Evolutionary conservation across 2,888 invertebrate genomes (phyloP), one percentile per base, ranked within the genome.

Genomic region (Anaspis maculata): DNA sequence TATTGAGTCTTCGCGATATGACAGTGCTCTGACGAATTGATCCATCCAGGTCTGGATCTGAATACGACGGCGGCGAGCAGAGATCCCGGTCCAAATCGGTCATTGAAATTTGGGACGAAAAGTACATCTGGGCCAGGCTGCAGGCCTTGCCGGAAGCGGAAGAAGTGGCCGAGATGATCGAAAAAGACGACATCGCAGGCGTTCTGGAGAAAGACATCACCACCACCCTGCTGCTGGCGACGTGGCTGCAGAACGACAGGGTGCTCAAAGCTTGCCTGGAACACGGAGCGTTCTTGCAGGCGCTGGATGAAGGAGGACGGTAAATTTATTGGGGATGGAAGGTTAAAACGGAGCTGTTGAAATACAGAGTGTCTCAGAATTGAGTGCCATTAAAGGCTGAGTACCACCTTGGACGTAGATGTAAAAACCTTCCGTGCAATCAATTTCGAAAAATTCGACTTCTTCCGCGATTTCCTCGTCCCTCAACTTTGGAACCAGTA

Each of bases 231-330:
- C 57, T 82, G 9, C 67, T 79, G 55, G 70, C 78, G 2, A 69
- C 75, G 32, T 81, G 79, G 76, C 58, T 74, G 16, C 77, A 75
- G 3, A 70, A 74, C 32, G 62, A 65, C 25, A 64, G 69, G n/a
- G 51, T 77, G 16, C 57, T 79, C n/a, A 63, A 67, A 30, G 62
- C 59, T 41, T 56, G 80, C 7, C 48, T 80, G 24, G 66, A 69
- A 13, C 58, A 69, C 26, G 76, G 76, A 1, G 76, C 78, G 2
- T 70, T 77, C 51, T 72, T 80, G 10, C 76, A 83, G 45, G 70
- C 69, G 6, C 61, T 67, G 16, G 90, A 90, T 56, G 67, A 68
- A 14, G 72, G 71, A 34, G 85, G 84, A 48, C 75, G 79, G 81
- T 79, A 69, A 62, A 32, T 31, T n/a, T n/a, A n/a, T n/a, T n/a